phyloP scores from a whole-genome alignment of 2,113 vertebrate genomes.

The Pseudorasbora parva region DNA sequence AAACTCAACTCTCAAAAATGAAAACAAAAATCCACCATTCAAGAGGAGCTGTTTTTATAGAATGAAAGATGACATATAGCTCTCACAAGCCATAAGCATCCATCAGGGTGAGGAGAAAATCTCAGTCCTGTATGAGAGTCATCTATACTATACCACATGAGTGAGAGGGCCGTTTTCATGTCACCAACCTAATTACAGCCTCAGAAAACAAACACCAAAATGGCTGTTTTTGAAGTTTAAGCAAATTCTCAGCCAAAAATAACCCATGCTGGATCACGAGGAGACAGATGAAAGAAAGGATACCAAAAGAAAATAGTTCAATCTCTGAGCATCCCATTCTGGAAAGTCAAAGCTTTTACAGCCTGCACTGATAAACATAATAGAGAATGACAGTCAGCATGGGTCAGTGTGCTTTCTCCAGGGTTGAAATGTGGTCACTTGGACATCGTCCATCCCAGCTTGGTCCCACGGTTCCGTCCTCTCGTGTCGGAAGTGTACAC shows the following conservation, averaged over 20 bases:
- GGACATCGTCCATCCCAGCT: constrained; percentile 38
- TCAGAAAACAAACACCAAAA: constrained; percentile 49
- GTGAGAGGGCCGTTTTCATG: constrained; percentile 42
- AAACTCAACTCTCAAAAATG: not conserved
- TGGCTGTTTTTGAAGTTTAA: constrained; percentile 18
- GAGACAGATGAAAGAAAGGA: constrained; percentile 53
- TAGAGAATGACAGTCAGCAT: constrained; percentile 31
- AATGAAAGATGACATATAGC: constrained; percentile 31
- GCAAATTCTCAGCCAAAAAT: constrained; percentile 46
- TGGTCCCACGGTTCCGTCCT: constrained; percentile 6
- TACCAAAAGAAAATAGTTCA: constrained; percentile 49
- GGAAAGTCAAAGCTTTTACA: constrained; percentile 33
- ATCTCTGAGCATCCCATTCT: constrained; percentile 25
- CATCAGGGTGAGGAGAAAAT: constrained; percentile 5
- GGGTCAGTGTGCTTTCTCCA: constrained; percentile 27
- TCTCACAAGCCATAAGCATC: constrained; percentile 15
- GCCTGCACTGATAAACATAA: constrained; percentile 53
- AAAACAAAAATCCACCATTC: not conserved
- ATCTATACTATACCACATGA: constrained; percentile 45
- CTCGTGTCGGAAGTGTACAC: not conserved
- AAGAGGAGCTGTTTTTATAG: not conserved
- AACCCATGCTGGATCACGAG: constrained; percentile 43
- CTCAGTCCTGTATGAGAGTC: not conserved
- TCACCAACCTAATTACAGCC: constrained; percentile 49
- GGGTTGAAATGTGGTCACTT: constrained; percentile 44